Evolutionary conservation across 2,797 vertebrate genomes (phyloP).

Genomic region (Aphelocoma californica): DNA sequence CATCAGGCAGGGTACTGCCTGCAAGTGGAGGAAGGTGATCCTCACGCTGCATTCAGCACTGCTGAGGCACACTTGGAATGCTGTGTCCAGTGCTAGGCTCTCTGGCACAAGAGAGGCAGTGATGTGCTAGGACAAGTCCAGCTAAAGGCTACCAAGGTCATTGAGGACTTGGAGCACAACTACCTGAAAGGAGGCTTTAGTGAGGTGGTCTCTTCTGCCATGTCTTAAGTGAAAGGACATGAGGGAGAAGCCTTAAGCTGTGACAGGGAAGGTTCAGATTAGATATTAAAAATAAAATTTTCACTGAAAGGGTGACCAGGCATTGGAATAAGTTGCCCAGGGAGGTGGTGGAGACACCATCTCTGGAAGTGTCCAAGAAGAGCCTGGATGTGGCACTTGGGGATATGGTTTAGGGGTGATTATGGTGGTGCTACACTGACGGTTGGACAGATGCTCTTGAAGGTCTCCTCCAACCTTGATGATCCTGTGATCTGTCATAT

Average conservation of each 20-base stretch:
- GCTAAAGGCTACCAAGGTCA: neutral
- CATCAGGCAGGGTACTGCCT: neutral
- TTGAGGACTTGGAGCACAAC: neutral
- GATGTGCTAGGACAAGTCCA: neutral
- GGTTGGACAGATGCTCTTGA: neutral
- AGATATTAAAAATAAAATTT: neutral
- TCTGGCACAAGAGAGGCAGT: neutral
- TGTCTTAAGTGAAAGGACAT: neutral
- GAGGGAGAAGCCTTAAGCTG: neutral
- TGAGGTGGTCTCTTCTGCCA: neutral
- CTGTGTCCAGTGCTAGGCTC: neutral
- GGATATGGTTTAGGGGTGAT: neutral
- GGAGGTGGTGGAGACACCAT: neutral
- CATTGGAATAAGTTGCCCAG: neutral
- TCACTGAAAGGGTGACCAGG: neutral
- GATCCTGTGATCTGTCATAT: neutral
- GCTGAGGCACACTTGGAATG: neutral
- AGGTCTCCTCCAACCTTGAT: neutral
- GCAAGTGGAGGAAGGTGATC: neutral
- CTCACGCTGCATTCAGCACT: neutral
- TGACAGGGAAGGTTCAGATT: neutral
- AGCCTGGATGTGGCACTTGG: neutral
- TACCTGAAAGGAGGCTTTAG: neutral
- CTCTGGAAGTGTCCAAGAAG: neutral
- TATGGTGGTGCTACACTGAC: fast-evolving